Evolutionary conservation across 2,888 invertebrate genomes (phyloP), one percentile per base, ranked within the genome.

Genomic region (Tachina lurida): DNA sequence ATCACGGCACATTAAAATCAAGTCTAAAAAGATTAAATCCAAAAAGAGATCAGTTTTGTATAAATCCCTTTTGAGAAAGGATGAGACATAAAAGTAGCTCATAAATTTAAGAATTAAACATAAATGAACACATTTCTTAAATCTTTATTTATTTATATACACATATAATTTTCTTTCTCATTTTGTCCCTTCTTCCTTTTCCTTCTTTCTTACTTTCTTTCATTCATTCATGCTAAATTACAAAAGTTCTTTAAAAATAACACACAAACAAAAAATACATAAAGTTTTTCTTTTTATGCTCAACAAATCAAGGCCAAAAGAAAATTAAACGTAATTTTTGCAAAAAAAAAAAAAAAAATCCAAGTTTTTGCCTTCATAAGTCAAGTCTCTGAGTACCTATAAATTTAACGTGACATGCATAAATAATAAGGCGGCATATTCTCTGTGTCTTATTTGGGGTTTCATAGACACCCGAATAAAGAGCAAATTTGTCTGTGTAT

Each of bases 331-430:
- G 22, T 81, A 73, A 68, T 63, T 67, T 86, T 45, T 43, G 13
- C 60, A 49, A 73, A 43, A 19, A 65, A 39, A 56, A 67, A 49
- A 73, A 43, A 19, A 65, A 39, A 56, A 67, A 17, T 52, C 47
- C 22, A 62, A 73, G 22, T 56, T 81, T 70, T 39, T 70, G 49
- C 78, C 60, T 83, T 79, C 71, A 79, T 67, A 79, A 79, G 83
- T 83, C 75, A 86, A 86, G 82, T 79, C 79, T 79, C 86, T 71
- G 70, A 83, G 79, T 83, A 86, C 79, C 86, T 83, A 86, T 86
- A 86, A 86, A 83, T 83, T 83, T 83, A 79, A 83, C 86, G 83
- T 86, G 86, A 83, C 86, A 79, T 65, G 83, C 83, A 86, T 86
- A 82, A 83, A 78, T 70, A 78, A 78, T 75, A 58, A 45, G 71